Conservation (phyloP, 2,113 vertebrate species). For the Hyaena hyaena region DNA sequence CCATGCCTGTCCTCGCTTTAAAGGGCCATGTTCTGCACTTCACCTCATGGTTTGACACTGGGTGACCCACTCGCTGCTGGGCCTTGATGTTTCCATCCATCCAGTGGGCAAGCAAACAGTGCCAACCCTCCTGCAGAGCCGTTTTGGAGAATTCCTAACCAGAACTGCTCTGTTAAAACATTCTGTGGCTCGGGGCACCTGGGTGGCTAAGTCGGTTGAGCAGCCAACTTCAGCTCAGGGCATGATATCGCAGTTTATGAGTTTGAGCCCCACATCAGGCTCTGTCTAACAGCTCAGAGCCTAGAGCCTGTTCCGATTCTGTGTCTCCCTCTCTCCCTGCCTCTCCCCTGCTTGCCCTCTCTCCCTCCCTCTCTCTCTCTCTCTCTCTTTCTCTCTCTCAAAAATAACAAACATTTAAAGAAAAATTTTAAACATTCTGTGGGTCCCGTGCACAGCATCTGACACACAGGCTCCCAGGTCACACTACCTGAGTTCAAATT, state of each 20-base stretch:
- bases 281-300: too few species aligned
- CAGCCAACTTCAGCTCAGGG: too few species aligned
- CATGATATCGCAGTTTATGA: too few species aligned
- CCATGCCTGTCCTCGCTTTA: background rate
- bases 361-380: too few species aligned
- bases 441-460: fast-evolving
- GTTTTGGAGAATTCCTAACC: background rate
- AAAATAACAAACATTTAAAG: too few species aligned
- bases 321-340: too few species aligned
- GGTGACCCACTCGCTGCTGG: background rate
- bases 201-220: too few species aligned
- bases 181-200: background rate
- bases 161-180: too few species aligned
- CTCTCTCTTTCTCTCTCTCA: too few species aligned
- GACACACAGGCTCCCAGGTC: background rate
- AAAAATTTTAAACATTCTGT: background rate
- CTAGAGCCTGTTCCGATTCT: too few species aligned
- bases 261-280: too few species aligned
- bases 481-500: background rate
- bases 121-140: background rate
- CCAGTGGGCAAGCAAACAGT: fast-evolving
- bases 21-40: background rate
- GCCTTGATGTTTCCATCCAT: background rate
- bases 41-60: fast-evolving
- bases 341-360: too few species aligned